Evolutionary conservation across 2,797 vertebrate species (phyloP).

Genomic region (Micrastur ruficollis): DNA sequence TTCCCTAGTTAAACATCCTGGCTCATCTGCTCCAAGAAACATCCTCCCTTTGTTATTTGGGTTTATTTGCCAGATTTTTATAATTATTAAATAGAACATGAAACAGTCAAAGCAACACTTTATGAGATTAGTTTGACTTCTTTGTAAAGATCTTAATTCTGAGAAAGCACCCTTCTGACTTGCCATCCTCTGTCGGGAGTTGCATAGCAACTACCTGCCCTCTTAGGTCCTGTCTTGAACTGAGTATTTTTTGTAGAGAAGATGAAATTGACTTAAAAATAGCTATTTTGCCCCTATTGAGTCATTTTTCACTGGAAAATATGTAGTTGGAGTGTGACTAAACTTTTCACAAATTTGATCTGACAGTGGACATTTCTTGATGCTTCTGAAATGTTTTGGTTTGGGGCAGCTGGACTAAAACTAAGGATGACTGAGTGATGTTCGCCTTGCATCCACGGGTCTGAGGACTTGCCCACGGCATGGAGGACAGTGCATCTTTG

Average conservation of each 20-base stretch:
- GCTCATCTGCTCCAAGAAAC: constrained; percentile 12
- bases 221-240: constrained; percentile 19
- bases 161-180: neutral
- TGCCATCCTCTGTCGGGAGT: neutral
- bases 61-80: neutral
- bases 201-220: constrained; percentile 30
- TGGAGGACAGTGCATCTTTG: neutral
- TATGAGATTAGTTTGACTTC: neutral
- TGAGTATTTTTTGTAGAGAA: neutral
- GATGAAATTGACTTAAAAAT: constrained; percentile 38
- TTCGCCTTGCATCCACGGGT: neutral
- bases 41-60: neutral
- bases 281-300: constrained; percentile 15
- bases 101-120: neutral
- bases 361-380: neutral
- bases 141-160: neutral
- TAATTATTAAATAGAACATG: neutral
- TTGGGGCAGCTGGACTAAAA: neutral
- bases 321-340: neutral
- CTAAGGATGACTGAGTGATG: neutral
- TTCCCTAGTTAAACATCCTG: constrained; percentile 36
- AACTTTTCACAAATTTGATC: neutral
- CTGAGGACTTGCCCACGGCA: neutral
- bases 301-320: neutral
- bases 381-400: neutral